Evolutionary conservation across 2,888 invertebrate species (phyloP).

Genomic region (Papilio gigon): DNA sequence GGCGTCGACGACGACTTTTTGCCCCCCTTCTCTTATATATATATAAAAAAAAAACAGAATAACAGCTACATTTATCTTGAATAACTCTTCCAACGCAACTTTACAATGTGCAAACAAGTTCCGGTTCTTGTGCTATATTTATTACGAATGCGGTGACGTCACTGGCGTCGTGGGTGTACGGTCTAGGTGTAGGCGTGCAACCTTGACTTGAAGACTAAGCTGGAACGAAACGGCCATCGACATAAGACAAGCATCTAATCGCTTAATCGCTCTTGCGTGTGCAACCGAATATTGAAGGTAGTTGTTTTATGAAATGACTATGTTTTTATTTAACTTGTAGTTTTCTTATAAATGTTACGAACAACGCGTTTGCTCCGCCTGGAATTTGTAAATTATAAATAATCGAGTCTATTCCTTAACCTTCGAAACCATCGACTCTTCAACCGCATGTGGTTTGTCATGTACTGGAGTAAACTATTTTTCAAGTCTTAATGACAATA

Average conservation of each 20-base stretch:
- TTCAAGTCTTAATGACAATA: too few relatives aligned
- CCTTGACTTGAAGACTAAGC: slow-evolving; percentile 45
- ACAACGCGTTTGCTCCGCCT: not conserved
- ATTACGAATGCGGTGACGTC: slow-evolving; percentile 46
- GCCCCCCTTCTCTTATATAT: too few relatives aligned
- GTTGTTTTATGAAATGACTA: not conserved
- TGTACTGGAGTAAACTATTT: too few relatives aligned
- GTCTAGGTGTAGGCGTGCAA: slow-evolving; percentile 44
- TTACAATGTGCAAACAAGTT: slow-evolving; percentile 31
- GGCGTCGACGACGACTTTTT: too few relatives aligned
- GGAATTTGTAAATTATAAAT: not conserved
- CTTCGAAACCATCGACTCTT: too few relatives aligned
- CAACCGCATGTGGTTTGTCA: too few relatives aligned
- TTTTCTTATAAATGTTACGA: not conserved
- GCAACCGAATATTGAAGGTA: slow-evolving; percentile 26
- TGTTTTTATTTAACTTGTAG: not conserved
- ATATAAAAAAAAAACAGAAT: too few relatives aligned
- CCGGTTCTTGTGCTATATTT: slow-evolving; percentile 31
- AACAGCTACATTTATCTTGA: not conserved
- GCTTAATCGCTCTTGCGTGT: slow-evolving; percentile 39
- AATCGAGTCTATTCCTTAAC: too few relatives aligned
- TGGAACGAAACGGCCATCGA: slow-evolving; percentile 40
- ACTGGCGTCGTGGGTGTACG: slow-evolving; percentile 43
- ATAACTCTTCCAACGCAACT: not conserved
- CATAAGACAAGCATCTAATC: slow-evolving; percentile 31